Conservation (phyloP, 1,140 invertebrate genomes). For the Caenorhabditis latens region DNA sequence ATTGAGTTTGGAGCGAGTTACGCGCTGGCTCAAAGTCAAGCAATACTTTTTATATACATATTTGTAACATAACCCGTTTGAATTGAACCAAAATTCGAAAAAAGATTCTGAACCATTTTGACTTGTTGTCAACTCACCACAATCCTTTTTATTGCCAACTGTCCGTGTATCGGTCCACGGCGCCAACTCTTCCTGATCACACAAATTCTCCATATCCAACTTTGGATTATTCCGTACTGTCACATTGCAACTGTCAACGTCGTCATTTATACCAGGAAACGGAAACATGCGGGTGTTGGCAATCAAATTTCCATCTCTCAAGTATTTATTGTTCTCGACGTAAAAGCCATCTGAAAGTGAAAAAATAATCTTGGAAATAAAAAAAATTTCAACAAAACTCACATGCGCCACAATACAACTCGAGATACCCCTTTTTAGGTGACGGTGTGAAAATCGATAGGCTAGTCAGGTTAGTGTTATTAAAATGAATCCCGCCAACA, state of each 20-base stretch:
- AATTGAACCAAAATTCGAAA: no score
- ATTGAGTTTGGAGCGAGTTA: no score
- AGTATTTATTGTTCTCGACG: neutral
- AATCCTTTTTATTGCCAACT: neutral
- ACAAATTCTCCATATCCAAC: neutral
- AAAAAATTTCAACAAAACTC: no score
- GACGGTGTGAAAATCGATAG: neutral
- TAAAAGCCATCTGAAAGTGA: neutral
- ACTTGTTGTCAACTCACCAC: neutral
- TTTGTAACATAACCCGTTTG: no score
- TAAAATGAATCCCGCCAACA: neutral
- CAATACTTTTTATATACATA: no score
- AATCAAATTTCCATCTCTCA: neutral
- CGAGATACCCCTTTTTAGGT: no score
- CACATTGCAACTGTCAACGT: neutral
- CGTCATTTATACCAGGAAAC: neutral
- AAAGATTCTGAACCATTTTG: no score
- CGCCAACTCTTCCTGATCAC: neutral
- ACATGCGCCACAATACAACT: neutral
- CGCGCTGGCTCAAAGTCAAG: no score
- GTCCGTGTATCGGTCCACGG: neutral
- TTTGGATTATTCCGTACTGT: neutral
- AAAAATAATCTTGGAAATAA: no score
- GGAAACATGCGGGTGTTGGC: neutral
- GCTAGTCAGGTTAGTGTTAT: neutral